Evolutionary conservation across 2,888 invertebrate genomes (phyloP), one percentile per base, ranked within the genome.

Genomic region (Gymnocheta viridis): DNA sequence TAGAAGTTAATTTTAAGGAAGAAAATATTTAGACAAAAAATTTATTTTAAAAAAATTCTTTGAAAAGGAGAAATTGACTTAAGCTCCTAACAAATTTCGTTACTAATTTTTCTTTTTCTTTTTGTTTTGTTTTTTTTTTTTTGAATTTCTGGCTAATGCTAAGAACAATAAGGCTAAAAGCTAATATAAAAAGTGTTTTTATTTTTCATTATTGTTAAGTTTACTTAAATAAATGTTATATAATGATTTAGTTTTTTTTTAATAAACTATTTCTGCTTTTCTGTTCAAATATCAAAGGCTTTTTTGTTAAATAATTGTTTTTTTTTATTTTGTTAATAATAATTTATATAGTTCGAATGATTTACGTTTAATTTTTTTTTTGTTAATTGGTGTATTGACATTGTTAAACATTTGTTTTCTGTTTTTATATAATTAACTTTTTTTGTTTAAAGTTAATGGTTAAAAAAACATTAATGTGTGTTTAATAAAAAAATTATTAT

Each of bases 251-350:
- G 35, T 83, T 41, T 79, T 67, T 78, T 62, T 79, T 69, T 44
- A 60, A 62, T 62, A 41, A 44, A 44, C n/a, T 44, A 62, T 49
- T 74, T 29, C 6, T 24, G n/a, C 6, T 72, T 54, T 9, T n/a
- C 56, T 56, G 66, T 69, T 76, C 22, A 49, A 73, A 77, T 83
- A 84, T 85, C 69, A 84, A 86, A 86, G 83, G 85, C 85, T 86
- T 86, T 82, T n/a, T 58, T 87, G 87, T 89, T 90, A 87, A 88
- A 88, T 88, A 84, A 80, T 73, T 78, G 10, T 64, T 87, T 80
- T 64, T 87, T 80, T 17, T 74, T 64, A 56, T 32, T 58, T 6
- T 27, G 1, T 5, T 22, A 22, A 27, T 47, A 73, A 69, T 19
- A 62, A 51, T 17, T 72, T 79, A 72, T 72, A 12, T 62, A 51